These are phyloP conservation scores for Galagoides demidoff DNA, from an alignment of 2,797 vertebrate species.

Conservation along the genomic window DNA sequence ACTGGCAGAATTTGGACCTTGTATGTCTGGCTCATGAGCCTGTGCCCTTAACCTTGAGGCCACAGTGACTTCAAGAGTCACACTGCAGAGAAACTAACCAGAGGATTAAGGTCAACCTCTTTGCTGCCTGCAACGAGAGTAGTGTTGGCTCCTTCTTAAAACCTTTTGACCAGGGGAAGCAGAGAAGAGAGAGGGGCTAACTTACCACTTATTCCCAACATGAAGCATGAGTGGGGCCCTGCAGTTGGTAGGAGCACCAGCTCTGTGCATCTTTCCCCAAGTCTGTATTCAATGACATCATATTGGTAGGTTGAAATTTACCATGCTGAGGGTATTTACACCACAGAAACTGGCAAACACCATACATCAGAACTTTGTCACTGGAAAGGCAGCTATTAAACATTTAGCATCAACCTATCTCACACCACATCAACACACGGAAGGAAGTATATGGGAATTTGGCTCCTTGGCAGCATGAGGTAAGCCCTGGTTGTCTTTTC, in stretches of 20 bases:
- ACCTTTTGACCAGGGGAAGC: neutral
- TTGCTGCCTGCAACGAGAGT: neutral
- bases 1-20: neutral
- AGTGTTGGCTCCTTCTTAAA: neutral
- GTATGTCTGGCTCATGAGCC: neutral
- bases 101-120: neutral
- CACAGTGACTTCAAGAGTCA: neutral
- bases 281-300: neutral
- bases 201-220: neutral
- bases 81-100: neutral
- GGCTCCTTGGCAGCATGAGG: neutral
- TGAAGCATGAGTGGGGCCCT: neutral
- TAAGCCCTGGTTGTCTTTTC: neutral
- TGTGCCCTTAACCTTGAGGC: neutral
- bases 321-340: conserved; percentile 55
- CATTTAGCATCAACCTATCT: neutral
- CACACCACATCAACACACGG: neutral
- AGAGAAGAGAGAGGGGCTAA: neutral
- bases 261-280: neutral
- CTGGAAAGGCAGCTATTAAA: neutral
- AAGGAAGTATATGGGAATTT: neutral
- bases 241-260: neutral
- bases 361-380: neutral
- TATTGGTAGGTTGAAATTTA: conserved; percentile 25
- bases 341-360: conserved; percentile 52